Base-by-base conservation (phyloP, 2,888 invertebrate genomes). In the Microplitis deprimator region DNA sequence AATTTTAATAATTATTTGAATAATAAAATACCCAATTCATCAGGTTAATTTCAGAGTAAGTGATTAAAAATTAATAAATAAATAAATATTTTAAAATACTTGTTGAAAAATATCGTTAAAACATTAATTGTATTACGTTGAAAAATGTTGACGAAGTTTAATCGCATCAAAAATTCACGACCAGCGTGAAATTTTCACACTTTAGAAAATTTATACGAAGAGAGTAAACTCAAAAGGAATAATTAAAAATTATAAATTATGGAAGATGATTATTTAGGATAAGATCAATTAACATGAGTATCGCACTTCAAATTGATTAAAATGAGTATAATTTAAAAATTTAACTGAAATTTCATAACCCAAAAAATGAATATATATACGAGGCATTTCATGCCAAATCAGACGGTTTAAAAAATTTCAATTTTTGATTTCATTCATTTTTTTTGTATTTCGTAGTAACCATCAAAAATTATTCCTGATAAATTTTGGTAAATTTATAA, bases 121-220 rank as follows among this genome's bases (percentile, higher is more conserved):
- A 72, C 62, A 20, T 50, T 38, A 68, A 76, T 68, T 20, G 59
- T 73, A 50, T 4, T 67, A 20, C 39, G 29, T 29, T 29, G 29
- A 59, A 72, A 69, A 67, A 69, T 40, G 13, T 16, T 67, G 29
- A 13, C 38, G 59, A 59, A 64, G 74, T 39, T 69, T 67, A 77
- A 65, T 75, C 39, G 73, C 69, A 39, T 61, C 68, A 74, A 79
- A 77, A 79, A 80, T 79, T 74, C 79, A 82, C 82, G 81, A 78
- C 81, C 82, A 80, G 82, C 81, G 81, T 79, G 81, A 79, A 80
- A 79, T 78, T 81, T 75, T 76, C 79, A 62, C 62, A 73, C 40
- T 72, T 73, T 64, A 39, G 2, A 60, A 59, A 60, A 69, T 68
- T 50, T 73, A 67, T 39, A 8, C 20, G 67, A 41, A 38, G 20